Base-by-base conservation (phyloP, 2,888 invertebrate genomes). In the Frankliniella intonsa region DNA sequence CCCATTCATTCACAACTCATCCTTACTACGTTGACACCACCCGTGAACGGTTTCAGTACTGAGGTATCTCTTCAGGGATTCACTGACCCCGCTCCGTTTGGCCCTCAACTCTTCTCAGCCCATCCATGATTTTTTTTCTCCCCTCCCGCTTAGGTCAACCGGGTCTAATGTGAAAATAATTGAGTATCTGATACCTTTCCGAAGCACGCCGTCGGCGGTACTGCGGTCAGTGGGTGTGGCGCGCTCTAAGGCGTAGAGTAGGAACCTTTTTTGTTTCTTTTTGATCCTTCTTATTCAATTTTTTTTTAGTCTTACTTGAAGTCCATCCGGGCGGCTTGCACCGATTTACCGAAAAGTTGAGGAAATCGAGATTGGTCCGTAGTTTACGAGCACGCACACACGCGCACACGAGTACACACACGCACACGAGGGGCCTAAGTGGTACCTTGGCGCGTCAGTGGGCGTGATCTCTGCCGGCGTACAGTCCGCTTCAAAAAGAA, bases 391-490 rank as follows among this genome's bases (percentile, higher is more conserved):
- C 69, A n/a, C 69, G 0, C 25, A 76, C 69, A 76, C 69, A 69
- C 69, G 22, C 69, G 22, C 69, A 22, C 69, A 69, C 69, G 22
- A 19, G 22, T 22, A 69, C 69, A 69, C 69, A 69, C 22, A 69
- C 69, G n/a, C 65, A 65, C 9, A 22, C 22, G n/a, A 22, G 11
- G 69, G 11, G 69, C 25, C 69, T 76, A 76, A 76, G 69, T 76
- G 69, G 69, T 76, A 76, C 69, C 69, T 76, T 76, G n/a, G 69
- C 22, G 69, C 69, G 69, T 76, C 69, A 25, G 69, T 76, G 69
- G 69, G 69, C 69, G 3, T 22, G 25, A 2, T 22, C 69, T 76
- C 69, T 25, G 69, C 11, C 11, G 55, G 14, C 12, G 69, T 76
- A 76, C 69, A 76, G 69, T 76, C 69, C 69, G 2, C 25, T 8